Base-by-base conservation (phyloP, 2,797 vertebrate species). In the Ambastaia sidthimunki region DNA sequence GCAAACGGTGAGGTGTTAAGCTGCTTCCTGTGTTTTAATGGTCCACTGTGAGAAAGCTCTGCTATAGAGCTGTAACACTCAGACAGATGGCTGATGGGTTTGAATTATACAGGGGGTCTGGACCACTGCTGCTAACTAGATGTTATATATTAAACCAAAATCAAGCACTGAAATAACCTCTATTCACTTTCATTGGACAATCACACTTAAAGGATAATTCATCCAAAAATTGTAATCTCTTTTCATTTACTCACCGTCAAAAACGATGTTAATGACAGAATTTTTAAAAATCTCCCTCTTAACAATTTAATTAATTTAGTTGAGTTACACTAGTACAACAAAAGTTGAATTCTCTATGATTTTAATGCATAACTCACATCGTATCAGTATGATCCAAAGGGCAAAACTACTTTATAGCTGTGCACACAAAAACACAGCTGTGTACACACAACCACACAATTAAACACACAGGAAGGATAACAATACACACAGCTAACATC, bases 1-100 rank as follows among this genome's bases (percentile, higher is more conserved):
- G 54, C 23, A 10, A 47, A 52, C 52, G n/a, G 52, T 59, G 37
- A 77, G 47, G 57, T 85, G 85, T 57, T 63, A 85, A 83, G 82
- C 83, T 66, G 71, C 44, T 62, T 62, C 7, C 18, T 47, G 55
- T 63, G 65, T 80, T 80, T 67, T 74, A 69, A 78, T 54, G 11
- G 50, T 76, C 52, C 63, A 47, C 21, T 44, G 50, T 44, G 34
- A 3, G 11, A 41, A 71, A 78, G 57, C 44, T 63, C 57, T 70
- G 44, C 55, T 23, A 2, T 37, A 69, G 34, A 48, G 41, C 57
- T 16, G 9, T 41, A 63, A 78, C 52, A 21, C n/a, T 3, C 57
- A 71, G 44, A 50, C 76, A 78, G 67, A 78, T 78, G 76, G 76
- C 76, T 52, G 44, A 78, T 54, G 19, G 16, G 47, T 78, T 37